Percentiles rank a stretch among this genome's conserved stretches.
These are phyloP conservation scores for Diachrysia chrysitis DNA, from an alignment of 2,888 invertebrate genomes.

Conservation along the genomic window DNA sequence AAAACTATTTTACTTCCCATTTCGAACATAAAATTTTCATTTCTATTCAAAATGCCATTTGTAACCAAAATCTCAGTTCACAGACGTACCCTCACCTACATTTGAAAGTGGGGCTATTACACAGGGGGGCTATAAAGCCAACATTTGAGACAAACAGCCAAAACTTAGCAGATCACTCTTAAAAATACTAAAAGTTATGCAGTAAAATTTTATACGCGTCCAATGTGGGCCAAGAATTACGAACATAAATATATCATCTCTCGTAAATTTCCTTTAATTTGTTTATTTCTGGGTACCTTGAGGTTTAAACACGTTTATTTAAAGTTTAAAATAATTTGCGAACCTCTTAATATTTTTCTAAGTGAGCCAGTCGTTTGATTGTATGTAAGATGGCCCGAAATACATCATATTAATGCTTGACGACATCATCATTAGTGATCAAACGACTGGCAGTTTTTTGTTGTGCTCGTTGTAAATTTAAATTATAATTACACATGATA, in stretches of 20 bases:
- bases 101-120: conserved; percentile 31
- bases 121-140: conserved; percentile 44
- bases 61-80: conserved; percentile 17
- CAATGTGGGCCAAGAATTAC: conserved; percentile 65
- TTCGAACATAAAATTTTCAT: background rate
- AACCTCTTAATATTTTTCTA: too few species aligned
- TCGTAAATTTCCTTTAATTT: conserved; percentile 70
- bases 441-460: too few species aligned
- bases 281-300: conserved; percentile 39
- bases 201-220: conserved; percentile 69
- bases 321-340: too few species aligned
- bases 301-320: background rate
- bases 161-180: conserved; percentile 58
- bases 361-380: too few species aligned
- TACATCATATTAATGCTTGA: too few species aligned
- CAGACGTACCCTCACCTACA: conserved; percentile 34
- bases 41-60: conserved; percentile 17
- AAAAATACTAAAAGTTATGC: conserved; percentile 64
- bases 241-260: conserved; percentile 66
- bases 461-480: too few species aligned
- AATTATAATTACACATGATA: too few species aligned
- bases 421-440: too few species aligned
- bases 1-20: background rate
- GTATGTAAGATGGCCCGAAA: too few species aligned
- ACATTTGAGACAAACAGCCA: conserved; percentile 59